These are phyloP conservation scores for Muntiacus reevesi DNA, from an alignment of 2,113 vertebrate species.

Conservation along the genomic window DNA sequence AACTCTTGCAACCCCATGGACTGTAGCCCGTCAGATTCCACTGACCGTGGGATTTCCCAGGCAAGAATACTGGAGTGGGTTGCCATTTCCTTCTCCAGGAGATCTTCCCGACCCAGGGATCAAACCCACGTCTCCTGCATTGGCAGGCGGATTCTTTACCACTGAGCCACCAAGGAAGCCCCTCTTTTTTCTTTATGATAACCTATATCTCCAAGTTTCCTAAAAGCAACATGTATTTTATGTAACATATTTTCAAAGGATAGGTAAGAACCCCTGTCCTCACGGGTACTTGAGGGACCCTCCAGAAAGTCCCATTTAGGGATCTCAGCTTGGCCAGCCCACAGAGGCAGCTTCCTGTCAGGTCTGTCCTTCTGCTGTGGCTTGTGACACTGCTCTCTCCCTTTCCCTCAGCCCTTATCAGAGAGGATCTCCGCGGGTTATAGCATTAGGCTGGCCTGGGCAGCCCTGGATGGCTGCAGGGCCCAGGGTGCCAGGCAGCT, in stretches of 20 bases:
- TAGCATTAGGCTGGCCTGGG: slow-evolving; percentile 47
- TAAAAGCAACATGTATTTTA: background rate
- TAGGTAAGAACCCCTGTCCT: background rate
- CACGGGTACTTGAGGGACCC: background rate
- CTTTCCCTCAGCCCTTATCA: slow-evolving; percentile 27
- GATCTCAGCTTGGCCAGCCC: background rate
- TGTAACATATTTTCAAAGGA: background rate
- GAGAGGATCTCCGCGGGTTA: background rate
- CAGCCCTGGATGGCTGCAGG: slow-evolving; percentile 24
- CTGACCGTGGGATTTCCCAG: background rate
- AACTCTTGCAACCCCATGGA: background rate
- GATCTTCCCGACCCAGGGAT: background rate
- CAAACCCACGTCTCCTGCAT: background rate
- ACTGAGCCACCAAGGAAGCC: background rate
- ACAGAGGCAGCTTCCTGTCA: background rate
- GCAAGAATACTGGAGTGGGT: background rate
- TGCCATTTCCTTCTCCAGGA: background rate
- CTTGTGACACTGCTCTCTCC: background rate
- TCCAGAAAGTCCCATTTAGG: background rate
- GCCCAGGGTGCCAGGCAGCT: slow-evolving; percentile 63
- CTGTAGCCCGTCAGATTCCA: background rate
- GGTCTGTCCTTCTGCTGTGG: background rate
- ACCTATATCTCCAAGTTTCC: background rate
- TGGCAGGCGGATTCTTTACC: background rate
- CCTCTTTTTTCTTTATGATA: background rate